Conservation (phyloP, 2,113 vertebrate species). For the Toxostoma redivivum region DNA sequence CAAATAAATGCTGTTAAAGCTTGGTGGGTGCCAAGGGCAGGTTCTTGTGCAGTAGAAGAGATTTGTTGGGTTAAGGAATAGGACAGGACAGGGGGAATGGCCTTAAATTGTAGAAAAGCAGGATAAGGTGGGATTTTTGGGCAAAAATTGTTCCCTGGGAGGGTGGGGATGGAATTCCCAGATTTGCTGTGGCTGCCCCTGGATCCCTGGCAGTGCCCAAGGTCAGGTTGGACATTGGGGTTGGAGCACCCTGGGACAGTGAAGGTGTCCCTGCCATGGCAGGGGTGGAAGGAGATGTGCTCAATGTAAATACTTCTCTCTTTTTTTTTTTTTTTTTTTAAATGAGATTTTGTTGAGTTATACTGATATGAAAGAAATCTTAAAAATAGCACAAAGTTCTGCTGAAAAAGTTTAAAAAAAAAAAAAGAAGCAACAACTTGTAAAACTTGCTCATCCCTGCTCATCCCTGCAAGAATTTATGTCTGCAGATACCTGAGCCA, state of each 20-base stretch:
- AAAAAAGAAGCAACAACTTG: background rate
- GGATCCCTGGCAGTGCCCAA: background rate
- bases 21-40: rapidly evolving
- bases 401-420: background rate
- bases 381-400: background rate
- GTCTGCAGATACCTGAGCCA: rapidly evolving
- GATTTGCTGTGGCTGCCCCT: background rate
- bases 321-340: too few species aligned
- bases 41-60: background rate
- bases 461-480: background rate
- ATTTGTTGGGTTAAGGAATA: rapidly evolving
- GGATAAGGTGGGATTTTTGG: rapidly evolving
- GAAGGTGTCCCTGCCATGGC: background rate
- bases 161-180: background rate
- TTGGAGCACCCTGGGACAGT: background rate
- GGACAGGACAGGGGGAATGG: background rate
- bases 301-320: background rate
- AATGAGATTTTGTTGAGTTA: background rate
- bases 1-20: background rate
- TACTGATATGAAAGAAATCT: background rate
- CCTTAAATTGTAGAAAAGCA: too few species aligned
- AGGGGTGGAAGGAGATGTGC: too few species aligned
- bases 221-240: background rate
- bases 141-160: background rate
- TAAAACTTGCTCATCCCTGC: background rate